Percentiles rank a stretch among this genome's conserved stretches.
phyloP scores from a whole-genome alignment of 1,140 invertebrate species.

The Scaptomyza graminum region DNA sequence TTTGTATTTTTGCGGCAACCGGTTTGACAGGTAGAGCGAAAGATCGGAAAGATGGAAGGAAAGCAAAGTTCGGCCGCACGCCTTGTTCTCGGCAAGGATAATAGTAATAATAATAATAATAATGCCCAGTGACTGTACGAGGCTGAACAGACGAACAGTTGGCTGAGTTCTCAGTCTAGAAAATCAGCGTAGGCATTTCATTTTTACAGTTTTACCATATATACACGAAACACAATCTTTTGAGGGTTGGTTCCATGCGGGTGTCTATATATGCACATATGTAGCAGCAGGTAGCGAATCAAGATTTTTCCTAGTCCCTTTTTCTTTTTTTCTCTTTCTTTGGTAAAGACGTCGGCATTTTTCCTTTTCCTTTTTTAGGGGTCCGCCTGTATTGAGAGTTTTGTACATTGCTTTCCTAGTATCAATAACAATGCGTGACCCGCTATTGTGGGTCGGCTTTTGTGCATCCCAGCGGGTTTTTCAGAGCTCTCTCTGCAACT shows the following conservation, averaged over 20 bases:
- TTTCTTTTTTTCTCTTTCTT: slow-evolving; percentile 40
- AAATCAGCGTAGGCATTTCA: slow-evolving; percentile 51
- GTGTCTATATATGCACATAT: slow-evolving; percentile 7
- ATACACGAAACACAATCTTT: slow-evolving; percentile 7
- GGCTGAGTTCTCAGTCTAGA: slow-evolving; percentile 20
- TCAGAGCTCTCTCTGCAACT: slow-evolving; percentile 31
- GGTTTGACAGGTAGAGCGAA: slow-evolving; percentile 68
- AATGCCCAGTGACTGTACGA: slow-evolving; percentile 60
- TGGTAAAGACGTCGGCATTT: slow-evolving; percentile 53
- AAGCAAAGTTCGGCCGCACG: slow-evolving; percentile 49
- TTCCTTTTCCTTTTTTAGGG: slow-evolving; percentile 34
- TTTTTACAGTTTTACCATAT: slow-evolving; percentile 26
- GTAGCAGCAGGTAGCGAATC: slow-evolving; percentile 52
- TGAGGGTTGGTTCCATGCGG: slow-evolving; percentile 42
- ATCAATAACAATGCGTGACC: slow-evolving; percentile 75
- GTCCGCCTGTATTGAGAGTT: slow-evolving; percentile 14
- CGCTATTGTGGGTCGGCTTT: slow-evolving; percentile 72
- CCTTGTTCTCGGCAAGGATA: slow-evolving; percentile 67
- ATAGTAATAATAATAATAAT: slow-evolving; percentile 26
- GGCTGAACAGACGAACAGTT: slow-evolving; percentile 5
- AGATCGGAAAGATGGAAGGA: slow-evolving; percentile 10
- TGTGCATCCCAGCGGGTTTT: slow-evolving; percentile 69
- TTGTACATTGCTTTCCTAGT: slow-evolving; percentile 69
- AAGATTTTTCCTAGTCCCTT: slow-evolving; percentile 20
- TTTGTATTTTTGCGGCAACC: slow-evolving; percentile 52